Conservation (phyloP, 2,888 invertebrate species). For the Stenichneumon culpator region DNA sequence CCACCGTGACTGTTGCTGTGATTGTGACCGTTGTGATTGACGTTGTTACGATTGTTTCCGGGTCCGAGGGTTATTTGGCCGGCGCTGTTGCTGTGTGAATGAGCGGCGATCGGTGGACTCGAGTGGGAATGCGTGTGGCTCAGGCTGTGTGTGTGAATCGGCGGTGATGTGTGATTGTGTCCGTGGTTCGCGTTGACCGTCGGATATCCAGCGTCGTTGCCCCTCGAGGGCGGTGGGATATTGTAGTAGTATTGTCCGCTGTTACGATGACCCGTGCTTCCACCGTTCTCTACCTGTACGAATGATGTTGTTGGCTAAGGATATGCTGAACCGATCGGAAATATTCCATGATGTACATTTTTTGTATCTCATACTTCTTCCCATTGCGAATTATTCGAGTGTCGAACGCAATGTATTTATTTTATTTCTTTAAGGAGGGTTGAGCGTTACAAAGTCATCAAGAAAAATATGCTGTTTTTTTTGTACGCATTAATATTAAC, state of each 20-base stretch:
- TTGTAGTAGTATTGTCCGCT: conserved; percentile 86
- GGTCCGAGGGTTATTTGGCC: conserved; percentile 81
- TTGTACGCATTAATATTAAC: no score
- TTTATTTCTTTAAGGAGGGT: neutral
- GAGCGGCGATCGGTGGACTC: conserved; percentile 81
- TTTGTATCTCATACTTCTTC: neutral
- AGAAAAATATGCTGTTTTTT: no score
- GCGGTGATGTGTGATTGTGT: conserved; percentile 77
- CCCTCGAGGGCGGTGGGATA: conserved; percentile 83
- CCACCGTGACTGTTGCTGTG: conserved; percentile 77
- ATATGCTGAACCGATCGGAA: conserved; percentile 65
- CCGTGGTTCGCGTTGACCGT: conserved; percentile 80
- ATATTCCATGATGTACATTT: conserved; percentile 43
- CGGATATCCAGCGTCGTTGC: conserved; percentile 76
- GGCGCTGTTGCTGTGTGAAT: conserved; percentile 83
- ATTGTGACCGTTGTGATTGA: conserved; percentile 79
- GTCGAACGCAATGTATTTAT: neutral
- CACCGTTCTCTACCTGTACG: conserved; percentile 85
- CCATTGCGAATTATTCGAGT: neutral
- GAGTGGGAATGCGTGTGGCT: conserved; percentile 82
- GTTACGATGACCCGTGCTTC: conserved; percentile 85
- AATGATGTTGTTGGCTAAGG: conserved; percentile 64
- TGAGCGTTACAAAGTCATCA: no score
- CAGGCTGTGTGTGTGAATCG: conserved; percentile 81
- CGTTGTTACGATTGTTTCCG: conserved; percentile 79